Base-by-base conservation (phyloP, 2,888 invertebrate species). In the Chorisops tibialis region DNA sequence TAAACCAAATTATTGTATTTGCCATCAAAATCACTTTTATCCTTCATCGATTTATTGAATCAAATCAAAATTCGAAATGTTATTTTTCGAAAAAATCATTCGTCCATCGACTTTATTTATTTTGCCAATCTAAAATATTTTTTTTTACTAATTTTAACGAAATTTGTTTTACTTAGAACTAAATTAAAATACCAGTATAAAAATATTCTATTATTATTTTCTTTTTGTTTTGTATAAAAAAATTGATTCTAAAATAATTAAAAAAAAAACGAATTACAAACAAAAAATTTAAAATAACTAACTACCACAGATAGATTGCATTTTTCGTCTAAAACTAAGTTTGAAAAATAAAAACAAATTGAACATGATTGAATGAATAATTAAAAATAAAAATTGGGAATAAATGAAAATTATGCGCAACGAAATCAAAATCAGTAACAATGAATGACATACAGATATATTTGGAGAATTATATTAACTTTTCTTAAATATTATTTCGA, bases 301-400 rank as follows among this genome's bases (percentile, higher is more conserved):
- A 75, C 76, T 76, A 76, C 76, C 76, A 76, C 76, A 76, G 76
- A 75, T 74, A 74, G 71, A 71, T 76, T 76, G 73, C 75, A 74
- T 64, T 67, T 65, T 58, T 52, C 62, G 47, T 21, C 52, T 43
- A 50, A 61, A 61, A 51, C 62, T 67, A 67, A 21, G 24, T 30
- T 43, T 14, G n/a, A 56, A 54, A 56, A 18, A n/a, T 22, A 39
- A 14, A 47, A 59, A 41, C 62, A 65, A 30, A 30, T 7, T 30
- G 30, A 30, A 30, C 9, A 30, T 30, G 30, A 30, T 30, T 66
- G 60, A 61, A 65, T 47, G 24, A 45, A 56, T 14, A 19, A 56
- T 11, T 12, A 54, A 54, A 56, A 18, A 6, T n/a, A 39, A 14
- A 47, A 47, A 47, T 19, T 4, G 50, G 35, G 35, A 39, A 14